Base-by-base conservation (phyloP, 2,113 vertebrate species). In the Grantiella picta region DNA sequence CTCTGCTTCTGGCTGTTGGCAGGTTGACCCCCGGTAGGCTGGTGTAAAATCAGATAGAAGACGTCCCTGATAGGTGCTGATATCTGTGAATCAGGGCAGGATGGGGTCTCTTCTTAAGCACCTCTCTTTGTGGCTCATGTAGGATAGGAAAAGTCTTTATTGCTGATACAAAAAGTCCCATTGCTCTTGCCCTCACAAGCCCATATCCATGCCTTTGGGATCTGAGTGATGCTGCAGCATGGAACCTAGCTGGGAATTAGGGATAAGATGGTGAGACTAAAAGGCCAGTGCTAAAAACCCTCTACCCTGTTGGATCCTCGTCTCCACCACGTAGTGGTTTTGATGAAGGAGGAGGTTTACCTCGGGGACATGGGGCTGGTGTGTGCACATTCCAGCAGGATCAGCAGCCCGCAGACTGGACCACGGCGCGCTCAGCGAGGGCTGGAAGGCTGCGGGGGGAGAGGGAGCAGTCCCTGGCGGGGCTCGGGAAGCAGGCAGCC, bases 131-230 rank as follows among this genome's bases (percentile, higher is more conserved):
- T 36, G 53, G 36, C 22, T 18, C 2, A 1, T 19, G 3, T 7
- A 20, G 20, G 2, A 23, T 50, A 9, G 22, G 12, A 45, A 63
- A 61, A 4, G 1, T 28, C 10, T 53, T 78, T 47, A 23, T 0
- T 0, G 2, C 7, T 50, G 4, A 6, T 0, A 0, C 1, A 3
- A 49, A n/a, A 75, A 70, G 42, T 27, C 36, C 11, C 3, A 1
- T 59, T 72, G 13, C 10, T 60, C 2, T 17, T 49, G 38, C 12
- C 10, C 9, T 35, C 1, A 0, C 31, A 28, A 77, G 6, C 21
- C n/a, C 2, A 6, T 24, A 36, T 22, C 16, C 1, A 3, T 5
- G 14, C 7, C 24, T 68, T 15, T 68, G 53, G 44, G 21, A 12
- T 11, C 16, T 13, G 27, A 5, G 15, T 38, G 35, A 36, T 18